phyloP scores from a whole-genome alignment of 2,888 invertebrate genomes.

The Nudaria mundana region DNA sequence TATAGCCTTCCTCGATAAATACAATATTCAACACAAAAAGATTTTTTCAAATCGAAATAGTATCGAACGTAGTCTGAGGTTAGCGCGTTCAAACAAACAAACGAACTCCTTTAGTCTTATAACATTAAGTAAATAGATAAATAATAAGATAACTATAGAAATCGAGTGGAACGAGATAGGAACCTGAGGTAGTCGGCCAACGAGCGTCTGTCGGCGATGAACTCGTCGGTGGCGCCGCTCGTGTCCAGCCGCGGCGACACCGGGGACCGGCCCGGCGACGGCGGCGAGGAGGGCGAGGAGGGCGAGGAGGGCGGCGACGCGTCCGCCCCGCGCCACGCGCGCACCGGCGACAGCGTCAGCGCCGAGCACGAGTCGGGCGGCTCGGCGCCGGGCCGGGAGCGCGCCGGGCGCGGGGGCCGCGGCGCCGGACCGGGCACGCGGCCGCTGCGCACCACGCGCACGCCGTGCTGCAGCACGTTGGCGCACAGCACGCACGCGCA shows the following conservation, averaged over 20 bases:
- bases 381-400: slow-evolving; percentile 47
- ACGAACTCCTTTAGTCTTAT: too few species aligned
- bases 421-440: slow-evolving; percentile 7
- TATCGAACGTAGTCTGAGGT: too few species aligned
- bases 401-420: slow-evolving; percentile 6
- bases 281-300: slow-evolving; percentile 49
- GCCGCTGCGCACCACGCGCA: slow-evolving; percentile 25
- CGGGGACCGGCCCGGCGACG: slow-evolving; percentile 32
- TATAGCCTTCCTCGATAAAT: too few species aligned
- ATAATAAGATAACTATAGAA: too few species aligned
- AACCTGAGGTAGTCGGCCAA: slow-evolving; percentile 84
- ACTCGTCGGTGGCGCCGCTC: slow-evolving; percentile 74
- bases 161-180: too few species aligned
- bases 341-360: slow-evolving; percentile 29
- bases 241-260: slow-evolving; percentile 26
- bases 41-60: too few species aligned
- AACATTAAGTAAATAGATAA: too few species aligned
- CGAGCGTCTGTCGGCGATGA: slow-evolving; percentile 20
- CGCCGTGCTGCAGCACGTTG: slow-evolving; percentile 33
- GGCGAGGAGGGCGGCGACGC: slow-evolving; percentile 47
- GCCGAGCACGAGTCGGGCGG: slow-evolving; percentile 51
- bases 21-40: too few species aligned
- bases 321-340: slow-evolving; percentile 24
- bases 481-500: slow-evolving; percentile 27
- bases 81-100: too few species aligned